A percentile compares a stretch with the other conserved stretches of the same genome.
Evolutionary conservation across 2,113 vertebrate species (phyloP).

Genomic region (Sardina pilchardus): DNA sequence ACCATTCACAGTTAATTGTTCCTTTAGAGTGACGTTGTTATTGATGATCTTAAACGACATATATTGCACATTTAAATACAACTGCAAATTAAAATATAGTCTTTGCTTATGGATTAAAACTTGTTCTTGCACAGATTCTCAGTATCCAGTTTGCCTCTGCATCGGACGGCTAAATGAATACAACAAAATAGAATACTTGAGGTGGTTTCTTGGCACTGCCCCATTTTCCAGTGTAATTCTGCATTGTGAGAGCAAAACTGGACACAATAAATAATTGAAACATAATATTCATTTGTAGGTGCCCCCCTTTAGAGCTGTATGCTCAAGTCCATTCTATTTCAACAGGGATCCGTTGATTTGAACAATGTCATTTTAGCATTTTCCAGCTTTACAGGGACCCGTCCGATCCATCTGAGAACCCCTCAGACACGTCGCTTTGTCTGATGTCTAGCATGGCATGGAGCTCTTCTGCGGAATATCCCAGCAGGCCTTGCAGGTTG

Average conservation of each 20-base stretch:
- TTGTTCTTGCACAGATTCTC: not conserved
- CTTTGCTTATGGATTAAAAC: too few species aligned
- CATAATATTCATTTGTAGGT: not conserved
- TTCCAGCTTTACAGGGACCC: not conserved
- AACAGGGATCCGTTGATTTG: not conserved
- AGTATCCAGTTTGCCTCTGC: not conserved
- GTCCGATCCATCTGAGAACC: not conserved
- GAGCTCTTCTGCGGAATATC: constrained; percentile 64
- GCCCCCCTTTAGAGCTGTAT: not conserved
- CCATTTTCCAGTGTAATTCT: not conserved
- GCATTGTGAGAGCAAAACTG: not conserved
- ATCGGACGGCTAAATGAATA: not conserved
- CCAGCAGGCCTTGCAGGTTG: constrained; percentile 72
- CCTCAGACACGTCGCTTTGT: constrained; percentile 28
- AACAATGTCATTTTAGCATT: not conserved
- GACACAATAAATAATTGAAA: not conserved
- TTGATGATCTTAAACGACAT: not conserved
- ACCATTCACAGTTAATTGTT: not conserved
- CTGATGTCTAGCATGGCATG: constrained; percentile 61
- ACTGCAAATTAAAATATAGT: not conserved
- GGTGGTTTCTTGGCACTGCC: not conserved
- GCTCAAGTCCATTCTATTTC: not conserved
- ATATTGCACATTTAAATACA: not conserved
- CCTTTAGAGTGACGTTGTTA: not conserved
- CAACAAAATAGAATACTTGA: not conserved